These are phyloP conservation scores for Spinibarbus caldwelli DNA, from an alignment of 2,797 vertebrate genomes.

Conservation along the genomic window DNA sequence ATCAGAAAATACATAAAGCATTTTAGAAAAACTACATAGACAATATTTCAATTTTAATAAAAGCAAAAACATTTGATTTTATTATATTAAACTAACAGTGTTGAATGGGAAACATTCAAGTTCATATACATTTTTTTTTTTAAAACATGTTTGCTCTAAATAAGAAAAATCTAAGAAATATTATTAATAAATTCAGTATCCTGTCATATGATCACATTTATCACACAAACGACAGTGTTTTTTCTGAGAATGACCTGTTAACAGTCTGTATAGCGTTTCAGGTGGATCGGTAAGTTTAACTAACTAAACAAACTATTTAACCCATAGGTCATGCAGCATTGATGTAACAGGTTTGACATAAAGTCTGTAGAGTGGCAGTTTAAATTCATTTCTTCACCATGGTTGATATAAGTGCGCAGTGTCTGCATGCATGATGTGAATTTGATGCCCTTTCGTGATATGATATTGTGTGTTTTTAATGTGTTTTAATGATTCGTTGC, in stretches of 20 bases:
- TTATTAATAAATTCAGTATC: neutral
- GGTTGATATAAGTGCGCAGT: neutral
- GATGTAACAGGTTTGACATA: neutral
- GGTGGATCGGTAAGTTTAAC: neutral
- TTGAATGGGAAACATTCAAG: neutral
- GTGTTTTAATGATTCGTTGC: conserved; percentile 30
- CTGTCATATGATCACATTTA: neutral
- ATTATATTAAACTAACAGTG: neutral
- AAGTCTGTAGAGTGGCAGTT: neutral
- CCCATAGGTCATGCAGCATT: neutral
- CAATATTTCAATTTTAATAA: neutral
- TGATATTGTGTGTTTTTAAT: conserved; percentile 23
- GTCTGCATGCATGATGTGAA: conserved; percentile 23
- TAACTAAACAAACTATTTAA: neutral
- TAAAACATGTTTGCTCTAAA: neutral
- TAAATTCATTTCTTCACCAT: neutral
- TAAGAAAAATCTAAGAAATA: neutral
- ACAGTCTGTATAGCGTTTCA: neutral
- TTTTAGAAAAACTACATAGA: neutral
- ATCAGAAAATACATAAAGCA: neutral
- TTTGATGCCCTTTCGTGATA: neutral
- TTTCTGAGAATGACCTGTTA: neutral
- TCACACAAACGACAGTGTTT: neutral
- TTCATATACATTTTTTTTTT: neutral
- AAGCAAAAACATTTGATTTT: neutral